These are phyloP conservation scores for Trichechus manatus DNA, from an alignment of 2,113 vertebrate species.

Conservation along the genomic window DNA sequence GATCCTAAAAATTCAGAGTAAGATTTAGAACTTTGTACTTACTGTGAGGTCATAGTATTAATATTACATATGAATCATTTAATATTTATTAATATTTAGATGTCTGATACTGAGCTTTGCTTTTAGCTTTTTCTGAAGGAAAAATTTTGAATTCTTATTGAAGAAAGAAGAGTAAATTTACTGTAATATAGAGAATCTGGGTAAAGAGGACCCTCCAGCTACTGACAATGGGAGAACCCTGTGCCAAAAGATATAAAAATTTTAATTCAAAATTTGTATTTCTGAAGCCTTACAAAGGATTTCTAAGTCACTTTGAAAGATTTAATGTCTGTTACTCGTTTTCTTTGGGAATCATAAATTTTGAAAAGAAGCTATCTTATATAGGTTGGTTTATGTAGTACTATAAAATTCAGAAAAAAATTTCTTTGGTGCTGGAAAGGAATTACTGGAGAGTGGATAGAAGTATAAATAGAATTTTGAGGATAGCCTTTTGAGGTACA, in stretches of 20 bases:
- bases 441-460: neutral
- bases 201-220: neutral
- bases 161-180: slow-evolving; percentile 36
- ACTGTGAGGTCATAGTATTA: slow-evolving; percentile 39
- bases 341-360: neutral
- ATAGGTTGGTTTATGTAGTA: slow-evolving; percentile 12
- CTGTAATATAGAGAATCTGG: neutral
- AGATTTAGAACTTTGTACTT: slow-evolving; percentile 51
- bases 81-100: slow-evolving; percentile 30
- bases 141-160: neutral
- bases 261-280: slow-evolving; percentile 28
- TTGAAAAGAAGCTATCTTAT: neutral
- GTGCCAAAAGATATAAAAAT: neutral
- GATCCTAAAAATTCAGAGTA: slow-evolving; percentile 27
- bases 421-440: neutral
- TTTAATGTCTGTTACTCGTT: slow-evolving; percentile 27
- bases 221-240: neutral
- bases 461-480: slow-evolving; percentile 27
- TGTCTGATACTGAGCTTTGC: neutral
- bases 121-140: neutral
- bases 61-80: neutral
- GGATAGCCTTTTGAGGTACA: slow-evolving; percentile 13
- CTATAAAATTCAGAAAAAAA: slow-evolving; percentile 23
- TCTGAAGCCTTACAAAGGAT: neutral
- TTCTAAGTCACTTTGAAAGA: slow-evolving; percentile 36